Evolutionary conservation across 2,888 invertebrate species (phyloP), one percentile per base, ranked within the genome.

Genomic region (Mythimna pallens): DNA sequence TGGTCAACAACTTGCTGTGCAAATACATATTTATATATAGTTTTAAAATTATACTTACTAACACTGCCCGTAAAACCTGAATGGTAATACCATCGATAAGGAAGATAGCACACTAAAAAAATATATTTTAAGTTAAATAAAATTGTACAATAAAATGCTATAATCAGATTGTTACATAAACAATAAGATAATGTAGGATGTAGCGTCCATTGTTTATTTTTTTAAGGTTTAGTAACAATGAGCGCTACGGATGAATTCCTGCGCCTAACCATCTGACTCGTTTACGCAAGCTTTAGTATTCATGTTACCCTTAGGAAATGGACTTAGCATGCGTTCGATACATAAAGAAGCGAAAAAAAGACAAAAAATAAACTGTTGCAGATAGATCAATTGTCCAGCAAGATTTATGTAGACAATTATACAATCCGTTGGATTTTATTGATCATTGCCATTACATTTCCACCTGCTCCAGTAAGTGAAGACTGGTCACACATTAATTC

Each of bases 181-280:
- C 82, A 84, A 83, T 78, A 85, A 68, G 78, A 80, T 83, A 83
- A 89, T 87, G 80, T 85, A 78, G 82, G 80, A 87, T 85, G 86
- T 87, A 86, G 80, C 76, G 81, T 75, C 90, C 87, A 91, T 91
- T 92, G 92, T 92, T 86, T 84, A 70, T 88, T 81, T 90, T 36
- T 90, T 89, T 87, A 87, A 88, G 81, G 75, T 87, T 87, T 83
- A 76, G 88, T 84, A 91, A 92, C 89, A 92, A 92, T 90, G 90
- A 84, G 78, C 80, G 83, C 80, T 81, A 89, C 88, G 89, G 88
- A 86, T 90, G 86, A 86, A 84, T 81, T 81, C 86, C 76, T 84
- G 77, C 73, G 81, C 72, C 78, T 85, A 75, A 76, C 81, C 86
- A 87, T 80, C 79, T 77, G 80, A 73, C 63, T 76, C 54, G 65